Percentiles rank a stretch among this genome's conserved stretches.
These are phyloP conservation scores for Chunga burmeisteri DNA, from an alignment of 2,113 vertebrate species.

Conservation along the genomic window DNA sequence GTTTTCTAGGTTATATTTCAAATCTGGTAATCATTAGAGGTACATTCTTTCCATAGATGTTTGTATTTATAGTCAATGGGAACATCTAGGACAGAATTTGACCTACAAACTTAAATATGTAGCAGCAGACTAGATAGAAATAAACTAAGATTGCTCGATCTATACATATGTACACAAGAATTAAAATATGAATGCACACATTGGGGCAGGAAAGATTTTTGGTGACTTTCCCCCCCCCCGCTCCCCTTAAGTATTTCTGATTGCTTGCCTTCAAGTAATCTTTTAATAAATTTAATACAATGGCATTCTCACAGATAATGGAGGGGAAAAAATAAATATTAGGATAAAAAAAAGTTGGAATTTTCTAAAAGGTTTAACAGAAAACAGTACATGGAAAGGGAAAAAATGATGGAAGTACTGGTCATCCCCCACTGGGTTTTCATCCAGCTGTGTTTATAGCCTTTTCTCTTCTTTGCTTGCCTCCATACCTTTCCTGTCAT, in stretches of 20 bases:
- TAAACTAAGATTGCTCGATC: background rate
- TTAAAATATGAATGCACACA: background rate
- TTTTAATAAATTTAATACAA: background rate
- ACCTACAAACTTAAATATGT: background rate
- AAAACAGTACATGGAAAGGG: background rate
- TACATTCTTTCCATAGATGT: slow-evolving; percentile 35
- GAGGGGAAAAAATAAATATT: background rate
- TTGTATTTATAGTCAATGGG: slow-evolving; percentile 1
- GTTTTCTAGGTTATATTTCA: slow-evolving; percentile 48
- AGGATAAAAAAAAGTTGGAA: background rate
- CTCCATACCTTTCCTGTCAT: background rate
- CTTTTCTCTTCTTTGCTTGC: background rate
- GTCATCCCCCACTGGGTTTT: background rate
- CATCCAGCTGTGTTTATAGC: background rate
- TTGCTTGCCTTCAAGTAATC: background rate
- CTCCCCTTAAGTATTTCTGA: background rate
- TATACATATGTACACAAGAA: background rate
- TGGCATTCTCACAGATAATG: background rate
- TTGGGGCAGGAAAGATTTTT: background rate
- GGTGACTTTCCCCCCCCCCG: accelerated
- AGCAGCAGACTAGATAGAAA: background rate
- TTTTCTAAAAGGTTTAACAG: background rate
- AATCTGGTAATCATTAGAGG: slow-evolving; percentile 3
- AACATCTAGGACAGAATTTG: slow-evolving; percentile 38
- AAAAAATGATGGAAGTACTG: background rate